Conservation (phyloP, 2,797 vertebrate genomes). For the Bradypus variegatus region DNA sequence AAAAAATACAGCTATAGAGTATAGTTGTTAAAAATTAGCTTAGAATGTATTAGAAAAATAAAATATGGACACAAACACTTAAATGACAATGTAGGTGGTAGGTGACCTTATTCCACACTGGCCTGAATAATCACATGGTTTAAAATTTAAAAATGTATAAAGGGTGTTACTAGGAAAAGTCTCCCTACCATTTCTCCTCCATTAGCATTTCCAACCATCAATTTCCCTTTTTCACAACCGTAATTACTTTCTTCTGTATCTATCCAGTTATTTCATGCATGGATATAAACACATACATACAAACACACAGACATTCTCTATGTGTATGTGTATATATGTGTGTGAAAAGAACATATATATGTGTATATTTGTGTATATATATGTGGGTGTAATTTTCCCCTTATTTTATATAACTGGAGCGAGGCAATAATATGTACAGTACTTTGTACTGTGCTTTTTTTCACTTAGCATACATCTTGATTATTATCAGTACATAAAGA, state of each 20-base stretch:
- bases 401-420: slow-evolving; percentile 6
- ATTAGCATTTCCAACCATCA: not conserved
- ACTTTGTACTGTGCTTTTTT: slow-evolving; percentile 13
- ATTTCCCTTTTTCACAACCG: not conserved
- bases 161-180: not conserved
- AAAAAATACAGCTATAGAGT: slow-evolving; percentile 12
- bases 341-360: not conserved
- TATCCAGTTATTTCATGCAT: not conserved
- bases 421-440: not conserved
- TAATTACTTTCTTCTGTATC: slow-evolving; percentile 19
- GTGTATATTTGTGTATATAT: not conserved
- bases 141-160: slow-evolving; percentile 9
- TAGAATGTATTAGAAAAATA: slow-evolving; percentile 32
- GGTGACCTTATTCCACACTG: slow-evolving; percentile 14
- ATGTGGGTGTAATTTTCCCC: not conserved
- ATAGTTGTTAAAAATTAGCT: slow-evolving; percentile 19
- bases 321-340: no score
- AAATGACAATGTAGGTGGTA: slow-evolving; percentile 10
- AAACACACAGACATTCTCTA: not conserved
- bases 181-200: not conserved
- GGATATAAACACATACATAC: not conserved
- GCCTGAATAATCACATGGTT: not conserved
- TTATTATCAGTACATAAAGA: not conserved
- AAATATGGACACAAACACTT: not conserved
- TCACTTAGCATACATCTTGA: not conserved